Evolutionary conservation across 2,113 vertebrate species (phyloP), one percentile per base, ranked within the genome.

Genomic region (Acanthochromis polyacanthus): DNA sequence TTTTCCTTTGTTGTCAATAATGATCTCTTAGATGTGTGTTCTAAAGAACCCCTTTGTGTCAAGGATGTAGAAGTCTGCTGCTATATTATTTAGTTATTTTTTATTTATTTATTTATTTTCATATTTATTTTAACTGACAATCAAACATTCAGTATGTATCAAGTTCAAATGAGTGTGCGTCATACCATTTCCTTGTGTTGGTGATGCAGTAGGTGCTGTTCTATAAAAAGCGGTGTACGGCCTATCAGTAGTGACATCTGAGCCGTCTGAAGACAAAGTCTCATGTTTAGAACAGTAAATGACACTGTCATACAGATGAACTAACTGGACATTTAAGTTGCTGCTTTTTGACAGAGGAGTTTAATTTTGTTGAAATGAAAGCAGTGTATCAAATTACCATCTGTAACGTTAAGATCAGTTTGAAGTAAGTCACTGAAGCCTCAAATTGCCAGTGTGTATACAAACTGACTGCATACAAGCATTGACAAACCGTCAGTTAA

Each of bases 361-460:
- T 11, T 11, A 30, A 19, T 40, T 48, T 75, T 53, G 36, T 25
- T 60, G 0, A n/a, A 64, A 43, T 5, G 14, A 45, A 71, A 68
- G 52, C 7, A 0, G 20, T 70, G n/a, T 10, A 23, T 2, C 0
- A 25, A 86, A 81, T 72, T 51, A 89, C 87, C 62, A 2, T 75
- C 19, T 11, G 0, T 20, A 30, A 89, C 66, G 5, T 40, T 4
- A 58, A 86, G 65, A 43, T 43, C 9, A 43, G 40, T 43, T 3
- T 43, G 40, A 43, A 43, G 40, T 43, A 38, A 10, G 36, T 38
- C 36, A 38, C 6, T 10, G 8, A 43, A 43, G 12, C 40, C 40
- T 43, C 9, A 43, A 43, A 10, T 10, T 43, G 40, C 40, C 10
- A 11, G 40, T 43, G 40, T 43, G 7, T 32, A 25, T 25, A 2